Percentiles rank a stretch among this genome's conserved stretches.
phyloP scores from a whole-genome alignment of 2,113 vertebrate genomes.

The Apteryx mantelli region DNA sequence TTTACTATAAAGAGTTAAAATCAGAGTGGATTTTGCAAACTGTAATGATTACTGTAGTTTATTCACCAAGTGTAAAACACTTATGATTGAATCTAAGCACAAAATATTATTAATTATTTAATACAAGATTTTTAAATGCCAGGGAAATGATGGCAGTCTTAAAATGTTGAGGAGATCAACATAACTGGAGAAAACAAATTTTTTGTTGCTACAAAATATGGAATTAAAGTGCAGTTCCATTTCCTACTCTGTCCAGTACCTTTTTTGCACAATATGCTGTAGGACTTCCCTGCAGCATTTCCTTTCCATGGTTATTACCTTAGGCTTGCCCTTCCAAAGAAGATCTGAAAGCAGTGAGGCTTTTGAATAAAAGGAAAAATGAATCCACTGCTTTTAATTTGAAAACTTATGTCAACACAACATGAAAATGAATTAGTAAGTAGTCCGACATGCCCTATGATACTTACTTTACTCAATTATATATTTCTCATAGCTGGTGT shows the following conservation, averaged over 20 bases:
- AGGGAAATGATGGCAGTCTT: background rate
- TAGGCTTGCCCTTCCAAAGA: background rate
- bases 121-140: background rate
- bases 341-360: constrained; percentile 18
- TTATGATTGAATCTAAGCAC: background rate
- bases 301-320: constrained; percentile 14
- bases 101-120: background rate
- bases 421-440: constrained; percentile 35
- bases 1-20: background rate
- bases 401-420: constrained; percentile 25
- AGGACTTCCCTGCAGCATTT: background rate
- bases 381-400: constrained; percentile 6
- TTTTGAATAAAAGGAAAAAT: constrained; percentile 29
- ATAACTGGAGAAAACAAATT: background rate
- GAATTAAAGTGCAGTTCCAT: background rate
- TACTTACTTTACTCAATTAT: background rate
- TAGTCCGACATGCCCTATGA: background rate
- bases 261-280: background rate
- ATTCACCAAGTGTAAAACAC: background rate
- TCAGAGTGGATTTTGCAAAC: background rate
- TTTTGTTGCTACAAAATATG: background rate
- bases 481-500: background rate
- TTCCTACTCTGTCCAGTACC: background rate
- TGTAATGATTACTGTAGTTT: background rate
- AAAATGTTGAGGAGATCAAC: background rate